A percentile compares a stretch with the other conserved stretches of the same genome.
phyloP scores from a whole-genome alignment of 1,140 invertebrate genomes.

The Leucophenga varia region DNA sequence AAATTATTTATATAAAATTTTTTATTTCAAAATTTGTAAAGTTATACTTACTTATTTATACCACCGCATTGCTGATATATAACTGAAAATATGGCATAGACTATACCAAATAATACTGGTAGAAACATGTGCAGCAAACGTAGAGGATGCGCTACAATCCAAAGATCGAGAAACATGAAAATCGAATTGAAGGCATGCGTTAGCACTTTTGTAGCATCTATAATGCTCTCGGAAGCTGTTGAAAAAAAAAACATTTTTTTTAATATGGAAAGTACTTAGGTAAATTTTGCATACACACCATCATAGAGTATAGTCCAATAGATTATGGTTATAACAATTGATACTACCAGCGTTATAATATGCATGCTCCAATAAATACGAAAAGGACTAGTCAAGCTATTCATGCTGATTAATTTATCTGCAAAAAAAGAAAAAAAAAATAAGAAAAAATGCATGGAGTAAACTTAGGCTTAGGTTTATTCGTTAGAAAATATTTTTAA shows the following conservation, averaged over 20 bases:
- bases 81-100: conserved; percentile 71
- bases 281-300: conserved; percentile 45
- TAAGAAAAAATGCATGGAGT: background rate
- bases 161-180: conserved; percentile 73
- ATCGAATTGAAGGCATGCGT: conserved; percentile 73
- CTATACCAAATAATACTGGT: conserved; percentile 62
- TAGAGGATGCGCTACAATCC: conserved; percentile 69
- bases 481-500: background rate
- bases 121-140: conserved; percentile 71
- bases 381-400: conserved; percentile 54
- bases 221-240: conserved; percentile 31
- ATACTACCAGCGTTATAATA: conserved; percentile 60
- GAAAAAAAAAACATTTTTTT: background rate
- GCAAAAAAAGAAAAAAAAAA: background rate
- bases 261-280: background rate
- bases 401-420: conserved; percentile 45
- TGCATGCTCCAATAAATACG: conserved; percentile 65
- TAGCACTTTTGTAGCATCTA: conserved; percentile 66
- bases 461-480: no score
- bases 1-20: background rate
- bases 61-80: conserved; percentile 74
- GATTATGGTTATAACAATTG: conserved; percentile 62
- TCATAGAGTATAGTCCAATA: conserved; percentile 66
- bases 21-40: background rate
- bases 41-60: conserved; percentile 60